These are phyloP conservation scores for Eumacrocentrus americanus DNA, from an alignment of 2,888 invertebrate genomes.

Conservation along the genomic window DNA sequence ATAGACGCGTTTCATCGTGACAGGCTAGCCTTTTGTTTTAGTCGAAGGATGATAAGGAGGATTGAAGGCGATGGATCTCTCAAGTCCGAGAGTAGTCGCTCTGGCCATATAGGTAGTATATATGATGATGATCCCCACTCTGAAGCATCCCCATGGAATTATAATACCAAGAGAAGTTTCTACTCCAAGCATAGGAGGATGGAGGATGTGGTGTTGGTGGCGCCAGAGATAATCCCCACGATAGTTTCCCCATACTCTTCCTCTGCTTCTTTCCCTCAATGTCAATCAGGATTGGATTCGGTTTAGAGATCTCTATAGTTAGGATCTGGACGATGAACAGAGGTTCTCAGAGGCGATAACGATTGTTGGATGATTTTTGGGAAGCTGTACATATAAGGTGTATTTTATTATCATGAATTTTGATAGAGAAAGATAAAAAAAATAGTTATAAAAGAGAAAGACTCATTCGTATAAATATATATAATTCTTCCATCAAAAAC, in stretches of 20 bases:
- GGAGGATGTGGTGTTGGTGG: slow-evolving; percentile 52
- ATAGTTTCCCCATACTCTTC: slow-evolving; percentile 57
- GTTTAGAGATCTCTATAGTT: slow-evolving; percentile 55
- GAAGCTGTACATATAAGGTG: not conserved
- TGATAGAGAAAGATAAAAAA: not conserved
- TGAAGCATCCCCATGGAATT: slow-evolving; percentile 20
- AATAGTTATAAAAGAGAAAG: not conserved
- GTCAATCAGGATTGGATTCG: slow-evolving; percentile 61
- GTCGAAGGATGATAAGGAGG: slow-evolving; percentile 44
- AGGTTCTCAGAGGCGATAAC: slow-evolving; percentile 47
- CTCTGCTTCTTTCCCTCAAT: slow-evolving; percentile 41
- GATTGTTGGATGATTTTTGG: not conserved
- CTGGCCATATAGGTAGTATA: not conserved
- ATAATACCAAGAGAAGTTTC: slow-evolving; percentile 24
- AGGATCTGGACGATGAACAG: slow-evolving; percentile 49
- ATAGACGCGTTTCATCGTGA: slow-evolving; percentile 27
- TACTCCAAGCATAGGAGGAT: slow-evolving; percentile 2
- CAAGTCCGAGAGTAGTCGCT: not conserved
- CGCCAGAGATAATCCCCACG: slow-evolving; percentile 59
- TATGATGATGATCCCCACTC: slow-evolving; percentile 11
- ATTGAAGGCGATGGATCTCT: slow-evolving; percentile 38
- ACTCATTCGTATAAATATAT: not conserved
- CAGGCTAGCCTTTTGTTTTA: slow-evolving; percentile 45
- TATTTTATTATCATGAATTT: not conserved
- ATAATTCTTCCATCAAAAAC: slow-evolving; percentile 16